Evolutionary conservation across 2,113 vertebrate genomes (phyloP).

Genomic region (Rattus rattus): DNA sequence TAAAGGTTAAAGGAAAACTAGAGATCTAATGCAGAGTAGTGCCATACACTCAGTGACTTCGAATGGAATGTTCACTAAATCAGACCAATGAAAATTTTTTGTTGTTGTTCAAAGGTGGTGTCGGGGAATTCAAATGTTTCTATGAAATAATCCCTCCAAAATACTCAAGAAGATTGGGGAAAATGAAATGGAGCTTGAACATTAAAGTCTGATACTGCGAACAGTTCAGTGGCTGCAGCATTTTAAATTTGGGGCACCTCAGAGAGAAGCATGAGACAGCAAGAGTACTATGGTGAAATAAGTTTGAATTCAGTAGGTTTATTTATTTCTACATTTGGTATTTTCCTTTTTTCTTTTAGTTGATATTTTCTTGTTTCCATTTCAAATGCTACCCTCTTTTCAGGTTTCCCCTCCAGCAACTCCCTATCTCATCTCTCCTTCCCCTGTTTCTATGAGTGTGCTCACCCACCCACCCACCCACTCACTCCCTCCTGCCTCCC

Average conservation of each 20-base stretch:
- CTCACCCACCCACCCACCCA: too few species aligned
- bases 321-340: background rate
- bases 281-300: background rate
- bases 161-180: background rate
- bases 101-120: conserved; percentile 55
- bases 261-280: background rate
- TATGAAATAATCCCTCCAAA: conserved; percentile 58
- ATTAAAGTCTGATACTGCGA: background rate
- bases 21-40: conserved; percentile 57
- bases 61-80: conserved; percentile 48
- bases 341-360: too few species aligned
- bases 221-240: background rate
- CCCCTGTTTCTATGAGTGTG: too few species aligned
- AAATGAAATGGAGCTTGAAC: conserved; percentile 22
- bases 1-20: conserved; percentile 68
- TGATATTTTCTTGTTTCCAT: too few species aligned
- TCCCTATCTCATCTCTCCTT: too few species aligned
- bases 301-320: background rate
- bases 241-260: accelerated
- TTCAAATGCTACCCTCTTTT: too few species aligned
- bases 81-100: background rate
- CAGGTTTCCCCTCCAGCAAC: too few species aligned
- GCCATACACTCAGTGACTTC: background rate
- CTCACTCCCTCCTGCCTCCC: too few species aligned
- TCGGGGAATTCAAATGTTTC: conserved; percentile 36